Evolutionary conservation across 2,888 invertebrate species (phyloP).

Genomic region (Drosophila longiperda): DNA sequence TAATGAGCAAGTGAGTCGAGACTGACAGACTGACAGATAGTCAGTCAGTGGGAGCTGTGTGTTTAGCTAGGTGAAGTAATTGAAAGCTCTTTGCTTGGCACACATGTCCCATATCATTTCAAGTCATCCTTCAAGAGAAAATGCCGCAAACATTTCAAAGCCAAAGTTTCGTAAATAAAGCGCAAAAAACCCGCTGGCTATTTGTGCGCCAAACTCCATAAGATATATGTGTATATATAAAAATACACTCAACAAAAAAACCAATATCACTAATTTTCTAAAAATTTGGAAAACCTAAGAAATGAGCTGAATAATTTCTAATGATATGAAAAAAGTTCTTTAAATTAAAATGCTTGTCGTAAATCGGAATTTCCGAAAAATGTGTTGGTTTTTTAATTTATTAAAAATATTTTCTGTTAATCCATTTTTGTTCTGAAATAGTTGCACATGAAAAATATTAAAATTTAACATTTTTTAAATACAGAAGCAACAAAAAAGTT

Average conservation of each 20-base stretch:
- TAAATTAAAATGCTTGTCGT: no score
- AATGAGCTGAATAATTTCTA: background rate
- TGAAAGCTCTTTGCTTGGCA: constrained; percentile 18
- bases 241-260: background rate
- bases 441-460: no score
- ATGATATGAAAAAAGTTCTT: no score
- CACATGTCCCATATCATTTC: constrained; percentile 13
- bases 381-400: no score
- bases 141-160: constrained; percentile 38
- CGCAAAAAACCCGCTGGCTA: constrained; percentile 48
- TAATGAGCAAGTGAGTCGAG: constrained; percentile 3
- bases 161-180: constrained; percentile 44
- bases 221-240: background rate
- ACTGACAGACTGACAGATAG: background rate
- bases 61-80: constrained; percentile 20
- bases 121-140: constrained; percentile 8
- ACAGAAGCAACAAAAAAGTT: background rate
- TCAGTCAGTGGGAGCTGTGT: background rate
- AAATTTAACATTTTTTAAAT: background rate
- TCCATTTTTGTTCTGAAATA: no score
- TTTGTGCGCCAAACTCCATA: constrained; percentile 50
- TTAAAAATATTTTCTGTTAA: no score
- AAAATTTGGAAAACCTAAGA: background rate
- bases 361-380: no score
- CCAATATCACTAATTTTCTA: rapidly evolving